Percentiles rank a stretch among this genome's conserved stretches.
Conservation (phyloP, 2,888 invertebrate genomes). For the Sylvicola fuscatus region DNA sequence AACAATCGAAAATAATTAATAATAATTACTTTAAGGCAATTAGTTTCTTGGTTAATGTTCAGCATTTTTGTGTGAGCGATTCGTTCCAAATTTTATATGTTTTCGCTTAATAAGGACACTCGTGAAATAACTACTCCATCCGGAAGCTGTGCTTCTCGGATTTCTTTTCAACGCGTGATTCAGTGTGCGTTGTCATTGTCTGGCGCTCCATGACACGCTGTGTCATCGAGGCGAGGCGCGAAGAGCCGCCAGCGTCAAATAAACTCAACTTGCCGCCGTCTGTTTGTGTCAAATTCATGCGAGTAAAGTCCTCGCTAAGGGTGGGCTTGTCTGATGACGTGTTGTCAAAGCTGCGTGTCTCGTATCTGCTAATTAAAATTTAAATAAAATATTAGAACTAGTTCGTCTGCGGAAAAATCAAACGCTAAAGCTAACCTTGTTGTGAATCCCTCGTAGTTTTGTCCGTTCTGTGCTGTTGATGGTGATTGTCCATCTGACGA, state of each 20-base stretch:
- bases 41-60: neutral
- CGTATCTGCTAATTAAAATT: constrained; percentile 17
- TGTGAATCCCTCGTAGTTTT: constrained; percentile 43
- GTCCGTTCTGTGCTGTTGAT: constrained; percentile 16
- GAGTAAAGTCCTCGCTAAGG: constrained; percentile 17
- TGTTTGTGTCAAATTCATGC: constrained; percentile 18
- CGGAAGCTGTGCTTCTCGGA: constrained; percentile 25
- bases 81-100: too few species aligned
- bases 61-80: constrained; percentile 1
- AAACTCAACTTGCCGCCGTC: constrained; percentile 20
- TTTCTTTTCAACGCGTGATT: constrained; percentile 23
- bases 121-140: constrained; percentile 14
- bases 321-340: neutral
- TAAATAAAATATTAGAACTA: constrained; percentile 1
- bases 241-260: constrained; percentile 18
- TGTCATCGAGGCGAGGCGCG: constrained; percentile 23
- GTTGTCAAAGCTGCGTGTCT: constrained; percentile 24
- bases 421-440: constrained; percentile 36
- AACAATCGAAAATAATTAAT: neutral
- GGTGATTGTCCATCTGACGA: neutral
- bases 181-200: constrained; percentile 23
- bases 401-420: too few species aligned
- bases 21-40: neutral
- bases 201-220: constrained; percentile 25
- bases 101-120: too few species aligned